phyloP scores from a whole-genome alignment of 2,797 vertebrate species.

The Sarcophilus harrisii region DNA sequence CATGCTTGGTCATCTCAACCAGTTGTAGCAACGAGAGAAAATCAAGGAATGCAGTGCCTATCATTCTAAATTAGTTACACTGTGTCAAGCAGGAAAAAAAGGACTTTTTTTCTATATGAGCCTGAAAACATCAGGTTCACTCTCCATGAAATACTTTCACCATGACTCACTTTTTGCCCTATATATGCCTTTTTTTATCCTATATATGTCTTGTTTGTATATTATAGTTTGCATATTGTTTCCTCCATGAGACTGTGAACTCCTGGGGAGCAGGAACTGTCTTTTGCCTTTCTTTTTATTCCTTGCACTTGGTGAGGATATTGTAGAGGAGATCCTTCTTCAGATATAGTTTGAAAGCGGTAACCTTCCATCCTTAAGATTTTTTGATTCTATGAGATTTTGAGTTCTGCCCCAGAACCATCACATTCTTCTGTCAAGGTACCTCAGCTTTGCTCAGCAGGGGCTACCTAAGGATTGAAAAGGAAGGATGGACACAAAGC shows the following conservation, averaged over 20 bases:
- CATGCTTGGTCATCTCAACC: background rate
- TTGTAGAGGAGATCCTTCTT: background rate
- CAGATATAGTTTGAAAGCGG: background rate
- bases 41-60: background rate
- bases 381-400: background rate
- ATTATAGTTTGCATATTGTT: background rate
- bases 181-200: conserved; percentile 26
- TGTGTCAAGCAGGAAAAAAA: conserved; percentile 18
- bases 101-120: conserved; percentile 43
- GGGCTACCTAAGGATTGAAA: background rate
- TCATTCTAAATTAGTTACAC: background rate
- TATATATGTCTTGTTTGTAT: background rate
- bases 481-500: background rate
- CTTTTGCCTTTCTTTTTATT: background rate
- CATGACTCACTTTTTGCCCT: conserved; percentile 68
- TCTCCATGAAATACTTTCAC: conserved; percentile 61
- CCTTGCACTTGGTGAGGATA: background rate
- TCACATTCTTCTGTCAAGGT: background rate
- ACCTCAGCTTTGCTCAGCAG: background rate
- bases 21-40: background rate
- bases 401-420: background rate
- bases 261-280: background rate
- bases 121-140: conserved; percentile 31
- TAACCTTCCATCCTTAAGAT: background rate
- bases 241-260: background rate